Base-by-base conservation (phyloP, 2,888 invertebrate species). In the Sminthurides aquaticus region DNA sequence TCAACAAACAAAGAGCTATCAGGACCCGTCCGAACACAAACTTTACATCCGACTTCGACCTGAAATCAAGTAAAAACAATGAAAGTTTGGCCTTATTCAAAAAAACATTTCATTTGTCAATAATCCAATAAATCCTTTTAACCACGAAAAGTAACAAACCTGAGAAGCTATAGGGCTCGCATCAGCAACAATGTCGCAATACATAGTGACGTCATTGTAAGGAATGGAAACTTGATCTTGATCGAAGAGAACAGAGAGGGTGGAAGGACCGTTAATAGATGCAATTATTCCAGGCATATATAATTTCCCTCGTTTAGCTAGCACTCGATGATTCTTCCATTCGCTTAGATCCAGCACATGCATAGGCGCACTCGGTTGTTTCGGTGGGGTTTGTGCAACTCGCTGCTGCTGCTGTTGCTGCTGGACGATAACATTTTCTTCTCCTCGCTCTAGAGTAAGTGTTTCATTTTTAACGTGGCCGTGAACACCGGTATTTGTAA, bases 291-390 rank as follows among this genome's bases (percentile, higher is more conserved):
- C 96, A 8, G 95, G 91, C 75, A 90, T 86, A 80, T 91, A 92
- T 75, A 87, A 83, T 67, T 86, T 86, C 71, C 88, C 86, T 77
- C 87, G 86, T 78, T 90, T 90, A 52, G 95, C 96, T 75, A 97
- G 82, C 67, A 96, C 91, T 75, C 95, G 83, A 78, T 94, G 93
- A 77, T 91, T 90, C 74, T 87, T 86, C 96, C 96, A 97, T 80
- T 96, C 95, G 76, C 87, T 88, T 75, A 96, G 83, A 81, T 96
- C 92, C 71, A 96, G 58, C 15, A 60, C 63, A 52, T 62, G 60
- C n/a, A 56, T 18, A 15, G 56, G 34, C n/a, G 18, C 24, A 26
- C 15, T 49, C 20, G 29, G 25, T 22, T n/a, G 24, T 48, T 55
- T 62, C 26, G 60, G 3, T 8, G 49, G 18, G 27, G 48, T 8